Conservation (phyloP, 1,140 invertebrate genomes). For the Heliothis subflexa region DNA sequence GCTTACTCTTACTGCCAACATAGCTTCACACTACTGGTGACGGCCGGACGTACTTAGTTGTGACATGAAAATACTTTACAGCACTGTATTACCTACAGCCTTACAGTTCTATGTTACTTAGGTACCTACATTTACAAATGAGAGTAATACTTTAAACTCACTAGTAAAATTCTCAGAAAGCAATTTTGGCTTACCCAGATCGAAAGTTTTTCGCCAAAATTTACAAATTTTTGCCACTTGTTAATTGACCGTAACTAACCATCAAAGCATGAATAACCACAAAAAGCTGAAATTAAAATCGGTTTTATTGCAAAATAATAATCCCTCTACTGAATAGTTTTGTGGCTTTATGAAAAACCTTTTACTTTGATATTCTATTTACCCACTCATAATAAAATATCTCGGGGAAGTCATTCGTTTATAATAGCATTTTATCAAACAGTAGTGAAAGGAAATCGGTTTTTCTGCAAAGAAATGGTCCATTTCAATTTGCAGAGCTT, state of each 20-base stretch:
- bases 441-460: conserved; percentile 4
- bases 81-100: not conserved
- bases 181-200: too few species aligned
- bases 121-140: too few species aligned
- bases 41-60: not conserved
- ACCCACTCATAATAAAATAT: not conserved
- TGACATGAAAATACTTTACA: conserved; percentile 12
- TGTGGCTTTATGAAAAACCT: not conserved
- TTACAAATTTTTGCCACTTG: too few species aligned
- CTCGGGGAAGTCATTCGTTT: not conserved
- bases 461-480: conserved; percentile 7
- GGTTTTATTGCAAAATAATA: too few species aligned
- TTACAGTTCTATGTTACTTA: not conserved
- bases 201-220: too few species aligned
- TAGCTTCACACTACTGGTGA: conserved; percentile 10
- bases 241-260: too few species aligned
- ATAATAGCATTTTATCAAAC: not conserved
- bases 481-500: conserved; percentile 37
- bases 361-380: not conserved
- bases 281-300: too few species aligned
- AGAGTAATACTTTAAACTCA: too few species aligned
- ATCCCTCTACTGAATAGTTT: not conserved
- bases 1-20: conserved; percentile 17
- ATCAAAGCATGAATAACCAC: too few species aligned
- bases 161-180: not conserved